Base-by-base conservation (phyloP, 2,888 invertebrate genomes). In the Galerucella pusilla region DNA sequence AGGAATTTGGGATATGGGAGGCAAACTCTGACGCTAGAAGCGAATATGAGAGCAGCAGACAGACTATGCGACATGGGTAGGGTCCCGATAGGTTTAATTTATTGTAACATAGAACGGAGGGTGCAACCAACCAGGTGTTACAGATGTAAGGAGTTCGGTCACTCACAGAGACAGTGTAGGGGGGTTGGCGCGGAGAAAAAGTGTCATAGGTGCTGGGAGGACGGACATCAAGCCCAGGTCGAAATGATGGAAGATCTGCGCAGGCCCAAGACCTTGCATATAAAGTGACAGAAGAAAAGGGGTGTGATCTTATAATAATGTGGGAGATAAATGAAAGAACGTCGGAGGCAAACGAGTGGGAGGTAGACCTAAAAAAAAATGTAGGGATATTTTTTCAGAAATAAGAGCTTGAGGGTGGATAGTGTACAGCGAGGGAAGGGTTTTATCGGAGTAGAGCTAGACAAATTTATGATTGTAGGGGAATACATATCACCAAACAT, bases 101-200 rank as follows among this genome's bases (percentile, higher is more conserved):
- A 60, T 10, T 71, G 71, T 57, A 71, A 57, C 12, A 57, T 64
- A 1, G 46, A 71, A 66, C 35, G 52, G 20, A 64, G 54, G 42
- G 54, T 71, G 42, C 25, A 71, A 12, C 49, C 63, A n/a, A 61
- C 42, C 2, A 65, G 65, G 42, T 72, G 66, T 60, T 68, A 61
- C 25, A 72, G 28, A n/a, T 75, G 75, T 25, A 66, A 66, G 64
- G 54, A 66, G 3, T 72, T 70, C 49, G 71, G 70, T 5, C 71
- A 71, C 52, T 20, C 60, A 5, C 60, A 60, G 25, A 60, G 60
- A 12, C 25, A 60, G 9, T 25, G 59, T 59, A 59, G 11, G 20
- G 59, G 25, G 0, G 59, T 2, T 2, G 4, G 20, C 4, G 59
- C 59, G 11, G 59, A 59, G 25, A 20, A 20, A 25, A 59, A 59